A percentile compares a stretch with the other conserved stretches of the same genome.
These are phyloP conservation scores for Tetramorium parvispinum DNA, from an alignment of 1,140 invertebrate species.

Conservation along the genomic window DNA sequence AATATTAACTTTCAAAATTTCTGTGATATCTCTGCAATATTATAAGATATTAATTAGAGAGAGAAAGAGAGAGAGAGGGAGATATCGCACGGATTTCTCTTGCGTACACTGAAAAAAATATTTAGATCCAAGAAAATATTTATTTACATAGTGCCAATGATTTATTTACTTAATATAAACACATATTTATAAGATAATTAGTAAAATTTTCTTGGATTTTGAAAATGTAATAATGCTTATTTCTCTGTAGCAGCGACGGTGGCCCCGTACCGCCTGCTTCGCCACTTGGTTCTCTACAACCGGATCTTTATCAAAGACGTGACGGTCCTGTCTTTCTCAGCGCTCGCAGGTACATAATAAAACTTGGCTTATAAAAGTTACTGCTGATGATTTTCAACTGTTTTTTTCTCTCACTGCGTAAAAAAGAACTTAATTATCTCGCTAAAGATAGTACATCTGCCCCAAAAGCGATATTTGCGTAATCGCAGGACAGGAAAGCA, in stretches of 20 bases:
- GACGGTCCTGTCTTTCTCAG: slow-evolving; percentile 91
- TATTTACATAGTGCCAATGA: no score
- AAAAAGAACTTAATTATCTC: background rate
- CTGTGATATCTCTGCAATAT: background rate
- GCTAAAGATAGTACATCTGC: background rate
- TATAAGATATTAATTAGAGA: background rate
- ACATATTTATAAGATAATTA: no score
- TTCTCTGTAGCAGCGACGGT: slow-evolving; percentile 69
- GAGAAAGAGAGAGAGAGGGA: background rate
- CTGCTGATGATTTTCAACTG: background rate
- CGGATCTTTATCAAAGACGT: slow-evolving; percentile 92
- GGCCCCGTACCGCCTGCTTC: slow-evolving; percentile 87
- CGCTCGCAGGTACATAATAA: slow-evolving; percentile 81
- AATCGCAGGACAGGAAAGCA: slow-evolving; percentile 86
- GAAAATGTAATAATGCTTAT: background rate
- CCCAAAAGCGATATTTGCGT: background rate
- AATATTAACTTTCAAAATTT: background rate
- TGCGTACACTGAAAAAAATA: no score
- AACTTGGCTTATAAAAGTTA: slow-evolving; percentile 36
- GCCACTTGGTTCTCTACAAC: slow-evolving; percentile 93
- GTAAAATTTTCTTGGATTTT: background rate
- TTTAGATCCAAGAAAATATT: no score
- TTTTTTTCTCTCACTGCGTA: background rate
- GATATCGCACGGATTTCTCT: background rate
- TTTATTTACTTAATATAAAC: no score